phyloP scores from a whole-genome alignment of 1,140 invertebrate genomes.

The Leptinotarsa lineolata region DNA sequence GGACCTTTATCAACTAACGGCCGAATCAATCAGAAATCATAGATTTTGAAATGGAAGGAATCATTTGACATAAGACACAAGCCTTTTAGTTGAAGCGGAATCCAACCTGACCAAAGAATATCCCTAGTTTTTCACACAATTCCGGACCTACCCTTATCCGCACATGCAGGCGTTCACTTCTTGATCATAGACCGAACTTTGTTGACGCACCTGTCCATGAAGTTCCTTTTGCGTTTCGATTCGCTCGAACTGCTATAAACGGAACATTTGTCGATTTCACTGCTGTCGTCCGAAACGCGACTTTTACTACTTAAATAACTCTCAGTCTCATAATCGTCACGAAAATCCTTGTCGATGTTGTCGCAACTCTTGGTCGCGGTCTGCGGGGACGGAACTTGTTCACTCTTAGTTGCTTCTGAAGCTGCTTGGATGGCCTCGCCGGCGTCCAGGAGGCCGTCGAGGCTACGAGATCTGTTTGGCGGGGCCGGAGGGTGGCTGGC shows the following conservation, averaged over 20 bases:
- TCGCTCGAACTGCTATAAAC: slow-evolving; percentile 49
- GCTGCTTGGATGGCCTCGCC: slow-evolving; percentile 37
- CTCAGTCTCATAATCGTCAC: slow-evolving; percentile 30
- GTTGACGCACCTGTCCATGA: slow-evolving; percentile 78
- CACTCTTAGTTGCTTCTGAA: slow-evolving; percentile 35
- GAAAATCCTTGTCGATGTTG: slow-evolving; percentile 38
- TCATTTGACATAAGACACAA: too few species aligned
- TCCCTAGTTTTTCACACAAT: too few species aligned
- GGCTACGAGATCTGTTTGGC: slow-evolving; percentile 67
- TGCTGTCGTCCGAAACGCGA: slow-evolving; percentile 56
- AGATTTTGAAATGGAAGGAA: too few species aligned
- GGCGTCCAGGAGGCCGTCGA: slow-evolving; percentile 65
- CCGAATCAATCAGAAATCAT: too few species aligned
- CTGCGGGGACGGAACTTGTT: slow-evolving; percentile 50
- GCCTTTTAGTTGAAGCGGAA: too few species aligned
- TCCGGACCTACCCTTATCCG: not conserved
- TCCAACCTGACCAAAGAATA: too few species aligned
- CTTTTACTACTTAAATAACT: slow-evolving; percentile 47
- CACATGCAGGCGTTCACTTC: slow-evolving; percentile 57
- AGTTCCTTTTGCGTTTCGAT: slow-evolving; percentile 69
- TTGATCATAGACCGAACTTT: slow-evolving; percentile 75
- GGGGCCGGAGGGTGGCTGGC: slow-evolving; percentile 48
- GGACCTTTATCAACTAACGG: too few species aligned
- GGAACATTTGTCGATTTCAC: slow-evolving; percentile 53
- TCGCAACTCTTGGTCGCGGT: slow-evolving; percentile 47